Evolutionary conservation across 2,888 invertebrate species (phyloP).

Genomic region (Tipula helvola): DNA sequence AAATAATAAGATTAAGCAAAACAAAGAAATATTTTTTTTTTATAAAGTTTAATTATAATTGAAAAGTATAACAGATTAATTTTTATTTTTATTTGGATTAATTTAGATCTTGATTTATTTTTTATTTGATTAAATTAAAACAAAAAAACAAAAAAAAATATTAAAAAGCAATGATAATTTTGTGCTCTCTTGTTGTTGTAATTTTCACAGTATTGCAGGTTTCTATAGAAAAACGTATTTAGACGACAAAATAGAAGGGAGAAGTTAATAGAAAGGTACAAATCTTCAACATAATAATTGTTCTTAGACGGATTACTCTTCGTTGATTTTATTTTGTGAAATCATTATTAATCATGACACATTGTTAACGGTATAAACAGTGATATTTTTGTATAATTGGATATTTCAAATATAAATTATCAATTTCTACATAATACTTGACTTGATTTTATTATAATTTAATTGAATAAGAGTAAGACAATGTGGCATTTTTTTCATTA

Average conservation of each 20-base stretch:
- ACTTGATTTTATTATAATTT: too few species aligned
- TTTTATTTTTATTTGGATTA: not conserved
- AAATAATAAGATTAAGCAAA: not conserved
- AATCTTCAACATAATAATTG: not conserved
- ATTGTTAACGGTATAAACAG: not conserved
- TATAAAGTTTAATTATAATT: not conserved
- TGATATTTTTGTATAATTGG: not conserved
- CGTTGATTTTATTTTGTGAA: not conserved
- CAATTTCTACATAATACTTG: not conserved
- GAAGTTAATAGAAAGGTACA: not conserved
- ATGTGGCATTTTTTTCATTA: too few species aligned
- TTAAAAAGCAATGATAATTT: not conserved
- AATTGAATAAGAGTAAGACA: too few species aligned
- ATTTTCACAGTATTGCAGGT: not conserved
- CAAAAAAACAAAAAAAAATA: not conserved
- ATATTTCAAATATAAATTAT: not conserved
- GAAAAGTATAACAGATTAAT: not conserved
- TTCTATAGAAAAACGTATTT: not conserved
- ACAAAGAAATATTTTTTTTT: not conserved
- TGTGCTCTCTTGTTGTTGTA: not conserved
- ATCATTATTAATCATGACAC: not conserved
- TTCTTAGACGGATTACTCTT: not conserved
- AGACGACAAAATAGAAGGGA: not conserved
- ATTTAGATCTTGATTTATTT: conserved; percentile 4
- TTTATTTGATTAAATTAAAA: not conserved